Evolutionary conservation across 2,888 invertebrate genomes (phyloP), one percentile per base, ranked within the genome.

Genomic region (Protonemura montana): DNA sequence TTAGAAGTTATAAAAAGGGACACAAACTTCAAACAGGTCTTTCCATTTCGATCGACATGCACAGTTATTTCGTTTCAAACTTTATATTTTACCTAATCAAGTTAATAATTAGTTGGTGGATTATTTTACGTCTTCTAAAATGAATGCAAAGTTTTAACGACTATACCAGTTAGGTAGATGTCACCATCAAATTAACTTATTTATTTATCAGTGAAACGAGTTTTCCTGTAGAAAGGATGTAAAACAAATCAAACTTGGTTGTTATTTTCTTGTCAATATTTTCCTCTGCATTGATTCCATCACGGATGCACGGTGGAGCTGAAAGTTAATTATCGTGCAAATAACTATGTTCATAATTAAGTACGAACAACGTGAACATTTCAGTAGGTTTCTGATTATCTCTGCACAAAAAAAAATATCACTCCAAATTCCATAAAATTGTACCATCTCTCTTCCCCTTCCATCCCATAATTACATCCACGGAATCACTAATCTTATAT

Each of bases 331-430:
- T 86, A 87, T 76, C 83, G 27, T 76, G 86, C 77, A 85, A 87
- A 87, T 87, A 87, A 85, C 87, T 87, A 85, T 87, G 87, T 87
- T 87, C 86, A 87, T 87, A 86, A 87, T 81, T 78, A 59, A 26
- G 81, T 78, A 27, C 78, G 26, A 59, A 28, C 86, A 77, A n/a
- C 30, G 41, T 59, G 6, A 41, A 80, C 26, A 83, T 76, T 80
- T 59, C 77, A 80, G 76, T 76, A 82, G 82, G 29, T 86, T 76
- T 86, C 82, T 77, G 41, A 42, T 42, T 59, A n/a, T 78, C 13
- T 27, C 35, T 16, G 30, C 26, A 26, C 26, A 85, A 26, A 7
- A 59, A n/a, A 26, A 28, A n/a, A 76, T 29, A 29, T 29, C 27
- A 25, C n/a, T 76, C n/a, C 82, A 76, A 82, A 86, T 86, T 86